Percentiles rank a stretch among this genome's conserved stretches.
Evolutionary conservation across 2,888 invertebrate species (phyloP).

Genomic region (Drosophila helvetica): DNA sequence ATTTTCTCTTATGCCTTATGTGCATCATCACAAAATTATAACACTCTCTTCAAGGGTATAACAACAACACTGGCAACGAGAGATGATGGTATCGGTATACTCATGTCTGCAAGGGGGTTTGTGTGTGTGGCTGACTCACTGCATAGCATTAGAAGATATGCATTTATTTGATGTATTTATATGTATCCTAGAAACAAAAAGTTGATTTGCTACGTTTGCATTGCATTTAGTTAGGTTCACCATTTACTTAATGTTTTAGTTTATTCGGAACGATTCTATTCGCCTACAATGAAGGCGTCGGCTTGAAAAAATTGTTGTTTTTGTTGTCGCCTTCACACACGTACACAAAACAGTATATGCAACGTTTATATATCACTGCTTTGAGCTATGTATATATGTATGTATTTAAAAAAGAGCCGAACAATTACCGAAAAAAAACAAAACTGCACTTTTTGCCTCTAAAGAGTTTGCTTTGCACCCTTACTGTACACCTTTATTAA

Average conservation of each 20-base stretch:
- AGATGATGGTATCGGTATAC: background rate
- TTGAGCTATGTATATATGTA: background rate
- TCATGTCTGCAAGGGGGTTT: background rate
- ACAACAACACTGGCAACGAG: background rate
- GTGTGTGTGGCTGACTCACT: conserved; percentile 1
- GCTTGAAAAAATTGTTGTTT: background rate
- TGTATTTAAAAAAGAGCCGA: background rate
- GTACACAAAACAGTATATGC: background rate
- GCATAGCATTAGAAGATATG: background rate
- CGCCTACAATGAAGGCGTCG: background rate
- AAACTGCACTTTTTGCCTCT: background rate
- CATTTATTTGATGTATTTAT: background rate
- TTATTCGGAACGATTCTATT: background rate
- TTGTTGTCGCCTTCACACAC: background rate
- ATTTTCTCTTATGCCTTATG: no score
- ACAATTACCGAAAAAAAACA: background rate
- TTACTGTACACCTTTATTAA: background rate
- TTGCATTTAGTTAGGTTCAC: background rate
- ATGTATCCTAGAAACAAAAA: background rate
- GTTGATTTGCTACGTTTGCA: background rate
- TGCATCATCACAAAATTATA: background rate
- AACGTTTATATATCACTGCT: background rate
- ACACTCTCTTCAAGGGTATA: background rate
- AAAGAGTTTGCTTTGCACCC: background rate
- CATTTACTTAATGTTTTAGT: background rate